These are phyloP conservation scores for Cotesia glomerata DNA, from an alignment of 1,140 invertebrate species.

Conservation along the genomic window DNA sequence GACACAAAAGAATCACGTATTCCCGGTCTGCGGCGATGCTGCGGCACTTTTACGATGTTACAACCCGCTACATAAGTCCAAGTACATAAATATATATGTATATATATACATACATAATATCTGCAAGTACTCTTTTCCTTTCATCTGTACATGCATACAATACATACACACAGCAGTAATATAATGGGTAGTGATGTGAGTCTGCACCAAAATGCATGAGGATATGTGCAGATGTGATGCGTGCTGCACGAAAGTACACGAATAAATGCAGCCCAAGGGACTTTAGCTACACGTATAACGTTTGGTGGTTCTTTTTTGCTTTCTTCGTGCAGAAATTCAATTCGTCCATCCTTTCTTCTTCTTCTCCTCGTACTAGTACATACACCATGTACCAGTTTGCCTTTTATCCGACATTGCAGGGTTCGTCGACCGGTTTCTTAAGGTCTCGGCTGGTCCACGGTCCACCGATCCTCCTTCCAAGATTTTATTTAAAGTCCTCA, in stretches of 20 bases:
- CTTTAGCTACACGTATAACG: slow-evolving; percentile 15
- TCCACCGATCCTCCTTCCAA: too few relatives aligned
- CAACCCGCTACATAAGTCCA: not conserved
- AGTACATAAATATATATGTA: too few relatives aligned
- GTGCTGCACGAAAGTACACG: slow-evolving; percentile 13
- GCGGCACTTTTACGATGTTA: slow-evolving; percentile 24
- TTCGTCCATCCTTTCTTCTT: not conserved
- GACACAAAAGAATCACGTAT: slow-evolving; percentile 27
- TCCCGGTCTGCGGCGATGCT: slow-evolving; percentile 5
- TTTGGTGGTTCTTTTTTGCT: slow-evolving; percentile 12
- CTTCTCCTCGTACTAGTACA: not conserved
- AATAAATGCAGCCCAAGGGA: slow-evolving; percentile 23
- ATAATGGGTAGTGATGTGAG: not conserved
- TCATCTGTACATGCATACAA: not conserved
- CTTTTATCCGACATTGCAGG: not conserved
- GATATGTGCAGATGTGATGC: not conserved
- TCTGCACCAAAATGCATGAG: too few relatives aligned
- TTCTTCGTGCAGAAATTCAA: not conserved
- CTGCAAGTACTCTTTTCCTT: slow-evolving; percentile 20
- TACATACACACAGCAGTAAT: not conserved
- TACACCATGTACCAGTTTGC: not conserved
- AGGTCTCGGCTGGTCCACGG: slow-evolving; percentile 3
- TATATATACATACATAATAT: too few relatives aligned
- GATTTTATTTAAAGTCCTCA: too few relatives aligned
- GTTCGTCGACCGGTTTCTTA: slow-evolving; percentile 25